These are phyloP conservation scores for Lamprologus callipterus DNA, from an alignment of 2,113 vertebrate genomes.

Conservation along the genomic window DNA sequence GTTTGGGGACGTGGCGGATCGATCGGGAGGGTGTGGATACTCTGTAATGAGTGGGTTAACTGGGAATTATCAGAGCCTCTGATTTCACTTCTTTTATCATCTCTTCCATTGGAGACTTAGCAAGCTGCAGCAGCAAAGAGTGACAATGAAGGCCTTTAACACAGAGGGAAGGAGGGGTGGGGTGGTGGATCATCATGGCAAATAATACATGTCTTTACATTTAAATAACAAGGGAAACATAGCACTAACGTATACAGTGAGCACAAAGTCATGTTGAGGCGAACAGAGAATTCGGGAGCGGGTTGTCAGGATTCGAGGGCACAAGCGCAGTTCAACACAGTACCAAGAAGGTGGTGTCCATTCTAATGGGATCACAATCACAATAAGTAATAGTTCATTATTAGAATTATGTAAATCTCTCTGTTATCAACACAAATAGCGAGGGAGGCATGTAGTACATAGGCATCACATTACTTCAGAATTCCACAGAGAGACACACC, in stretches of 20 bases:
- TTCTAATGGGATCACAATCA: constrained; percentile 64
- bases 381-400: constrained; percentile 63
- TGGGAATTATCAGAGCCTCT: constrained; percentile 41
- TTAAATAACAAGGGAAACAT: constrained; percentile 37
- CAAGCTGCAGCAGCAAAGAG: constrained; percentile 4
- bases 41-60: constrained; percentile 40
- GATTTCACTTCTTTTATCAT: constrained; percentile 54
- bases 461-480: constrained; percentile 50
- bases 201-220: constrained; percentile 23
- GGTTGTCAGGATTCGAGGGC: background rate
- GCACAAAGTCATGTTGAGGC: constrained; percentile 30
- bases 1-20: constrained; percentile 25
- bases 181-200: background rate
- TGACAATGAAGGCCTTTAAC: constrained; percentile 2
- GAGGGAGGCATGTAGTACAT: constrained; percentile 39
- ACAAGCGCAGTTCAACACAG: constrained; percentile 56
- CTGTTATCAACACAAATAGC: constrained; percentile 60
- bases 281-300: background rate
- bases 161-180: background rate
- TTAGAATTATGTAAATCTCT: constrained; percentile 57
- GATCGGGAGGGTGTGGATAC: constrained; percentile 33
- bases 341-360: constrained; percentile 57
- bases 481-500: constrained; percentile 19
- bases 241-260: constrained; percentile 48
- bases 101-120: constrained; percentile 1